A percentile compares a stretch with the other conserved stretches of the same genome.
phyloP scores from a whole-genome alignment of 2,113 vertebrate species.

The Pungitius pungitius region DNA sequence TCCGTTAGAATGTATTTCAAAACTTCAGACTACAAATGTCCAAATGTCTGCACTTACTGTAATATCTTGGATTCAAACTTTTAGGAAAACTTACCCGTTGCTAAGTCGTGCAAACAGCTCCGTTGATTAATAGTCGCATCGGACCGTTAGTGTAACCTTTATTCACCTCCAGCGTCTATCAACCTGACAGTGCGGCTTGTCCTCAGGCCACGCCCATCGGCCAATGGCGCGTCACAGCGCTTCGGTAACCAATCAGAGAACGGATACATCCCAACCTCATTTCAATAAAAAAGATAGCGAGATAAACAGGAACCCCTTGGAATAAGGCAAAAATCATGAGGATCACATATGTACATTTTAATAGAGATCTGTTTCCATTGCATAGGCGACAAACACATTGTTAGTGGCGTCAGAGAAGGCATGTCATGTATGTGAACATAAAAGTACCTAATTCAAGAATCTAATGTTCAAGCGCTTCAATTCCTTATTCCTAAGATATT shows the following conservation, averaged over 20 bases:
- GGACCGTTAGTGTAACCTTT: not conserved
- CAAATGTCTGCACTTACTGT: not conserved
- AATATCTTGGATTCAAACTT: not conserved
- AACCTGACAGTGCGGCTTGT: not conserved
- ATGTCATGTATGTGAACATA: not conserved
- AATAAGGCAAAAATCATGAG: not conserved
- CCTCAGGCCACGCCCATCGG: conserved; percentile 39
- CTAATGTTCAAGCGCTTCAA: conserved; percentile 26
- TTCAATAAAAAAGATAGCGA: not conserved
- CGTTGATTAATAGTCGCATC: not conserved
- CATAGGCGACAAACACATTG: conserved; percentile 3
- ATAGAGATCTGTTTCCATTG: not conserved
- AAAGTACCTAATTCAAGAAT: conserved; percentile 46
- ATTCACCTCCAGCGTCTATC: not conserved
- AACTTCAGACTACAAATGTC: too few relatives aligned
- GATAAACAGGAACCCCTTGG: not conserved
- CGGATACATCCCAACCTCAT: not conserved
- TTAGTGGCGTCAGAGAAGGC: not conserved
- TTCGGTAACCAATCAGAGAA: conserved; percentile 21
- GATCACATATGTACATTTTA: not conserved
- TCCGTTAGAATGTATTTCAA: not conserved
- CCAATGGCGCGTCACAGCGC: conserved; percentile 15
- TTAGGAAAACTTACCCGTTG: conserved; percentile 24
- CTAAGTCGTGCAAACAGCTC: not conserved
- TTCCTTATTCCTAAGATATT: not conserved